Conservation (phyloP, 2,113 vertebrate species). For the Ictalurus punctatus region DNA sequence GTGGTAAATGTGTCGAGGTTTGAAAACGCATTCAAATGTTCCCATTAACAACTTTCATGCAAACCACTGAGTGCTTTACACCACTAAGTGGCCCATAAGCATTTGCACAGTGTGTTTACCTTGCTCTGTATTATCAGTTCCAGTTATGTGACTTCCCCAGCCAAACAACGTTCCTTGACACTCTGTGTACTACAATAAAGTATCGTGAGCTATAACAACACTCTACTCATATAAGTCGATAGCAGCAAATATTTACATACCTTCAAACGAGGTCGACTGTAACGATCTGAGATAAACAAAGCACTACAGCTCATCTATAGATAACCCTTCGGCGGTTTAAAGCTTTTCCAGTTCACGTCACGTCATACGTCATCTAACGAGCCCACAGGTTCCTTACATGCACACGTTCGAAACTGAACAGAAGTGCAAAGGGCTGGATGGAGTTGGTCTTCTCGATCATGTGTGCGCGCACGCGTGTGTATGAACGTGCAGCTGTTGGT, state of each 20-base stretch:
- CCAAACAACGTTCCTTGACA: not conserved
- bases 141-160: not conserved
- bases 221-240: not conserved
- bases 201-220: not conserved
- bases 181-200: not conserved
- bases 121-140: not conserved
- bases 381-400: not conserved
- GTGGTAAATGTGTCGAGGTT: not conserved
- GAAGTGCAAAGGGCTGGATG: not conserved
- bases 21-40: not conserved
- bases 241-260: slow-evolving; percentile 19
- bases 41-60: not conserved
- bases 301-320: not conserved
- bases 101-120: slow-evolving; percentile 2
- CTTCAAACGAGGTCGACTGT: not conserved
- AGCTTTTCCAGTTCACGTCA: not conserved
- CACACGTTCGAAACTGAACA: not conserved
- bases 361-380: not conserved
- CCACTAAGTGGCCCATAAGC: not conserved
- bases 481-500: slow-evolving; percentile 46
- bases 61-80: not conserved
- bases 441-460: not conserved
- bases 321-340: not conserved
- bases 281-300: not conserved
- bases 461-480: not conserved